These are phyloP conservation scores for Nephrocerus scutellatus DNA, from an alignment of 2,888 invertebrate species.

Conservation along the genomic window DNA sequence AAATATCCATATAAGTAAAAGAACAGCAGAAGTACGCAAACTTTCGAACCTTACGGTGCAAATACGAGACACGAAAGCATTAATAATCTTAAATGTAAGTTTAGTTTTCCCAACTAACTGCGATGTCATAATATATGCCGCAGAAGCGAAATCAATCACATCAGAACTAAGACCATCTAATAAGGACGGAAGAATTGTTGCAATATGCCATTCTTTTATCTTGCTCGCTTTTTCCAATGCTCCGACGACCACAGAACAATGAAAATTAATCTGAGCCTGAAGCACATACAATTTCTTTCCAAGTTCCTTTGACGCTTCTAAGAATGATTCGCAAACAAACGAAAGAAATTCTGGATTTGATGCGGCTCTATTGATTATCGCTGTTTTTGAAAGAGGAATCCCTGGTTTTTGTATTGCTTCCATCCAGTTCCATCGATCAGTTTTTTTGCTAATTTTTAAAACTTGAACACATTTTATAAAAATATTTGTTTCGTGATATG, in stretches of 20 bases:
- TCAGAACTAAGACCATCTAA: constrained; percentile 62
- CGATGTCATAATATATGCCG: constrained; percentile 66
- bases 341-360: constrained; percentile 57
- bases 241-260: constrained; percentile 67
- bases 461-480: constrained; percentile 79
- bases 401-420: constrained; percentile 66
- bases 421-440: constrained; percentile 73
- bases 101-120: constrained; percentile 60
- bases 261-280: constrained; percentile 72
- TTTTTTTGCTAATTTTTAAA: constrained; percentile 55
- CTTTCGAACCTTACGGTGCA: constrained; percentile 48
- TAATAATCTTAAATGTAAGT: constrained; percentile 53
- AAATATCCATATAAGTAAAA: constrained; percentile 63
- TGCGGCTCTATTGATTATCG: constrained; percentile 66
- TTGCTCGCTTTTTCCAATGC: constrained; percentile 54
- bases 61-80: constrained; percentile 56
- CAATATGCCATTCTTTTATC: constrained; percentile 59
- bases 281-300: constrained; percentile 53
- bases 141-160: constrained; percentile 63
- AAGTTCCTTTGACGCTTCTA: constrained; percentile 55
- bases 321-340: constrained; percentile 56
- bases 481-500: constrained; percentile 87
- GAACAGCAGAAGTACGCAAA: constrained; percentile 58
- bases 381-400: constrained; percentile 62
- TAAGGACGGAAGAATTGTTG: constrained; percentile 64